Conservation (phyloP, 2,888 invertebrate species). For the Standfussiana lucernea region DNA sequence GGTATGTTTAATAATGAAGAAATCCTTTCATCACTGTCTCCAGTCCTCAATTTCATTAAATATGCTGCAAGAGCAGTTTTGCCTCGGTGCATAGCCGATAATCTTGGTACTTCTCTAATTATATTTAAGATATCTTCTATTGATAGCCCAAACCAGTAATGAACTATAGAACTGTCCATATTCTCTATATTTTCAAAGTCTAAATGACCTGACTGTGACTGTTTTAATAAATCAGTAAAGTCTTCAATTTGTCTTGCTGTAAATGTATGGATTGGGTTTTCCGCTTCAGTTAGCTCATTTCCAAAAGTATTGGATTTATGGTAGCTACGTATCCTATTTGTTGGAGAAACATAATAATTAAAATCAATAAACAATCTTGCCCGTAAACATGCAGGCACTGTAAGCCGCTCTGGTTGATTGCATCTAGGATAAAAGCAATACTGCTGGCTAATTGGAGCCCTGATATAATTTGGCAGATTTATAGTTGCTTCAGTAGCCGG, state of each 20-base stretch:
- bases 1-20: neutral
- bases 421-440: neutral
- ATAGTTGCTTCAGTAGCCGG: neutral
- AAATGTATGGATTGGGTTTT: conserved; percentile 2
- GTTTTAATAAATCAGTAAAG: conserved; percentile 5
- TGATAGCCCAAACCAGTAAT: conserved; percentile 5
- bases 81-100: neutral
- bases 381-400: conserved; percentile 1
- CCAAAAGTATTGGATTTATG: conserved; percentile 8
- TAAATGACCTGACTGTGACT: neutral
- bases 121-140: conserved; percentile 1
- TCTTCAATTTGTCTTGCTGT: neutral
- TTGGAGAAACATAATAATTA: conserved; percentile 8
- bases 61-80: conserved; percentile 15
- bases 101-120: neutral
- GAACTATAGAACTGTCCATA: conserved; percentile 7
- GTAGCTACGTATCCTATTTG: conserved; percentile 1
- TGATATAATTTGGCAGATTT: neutral
- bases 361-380: neutral
- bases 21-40: neutral
- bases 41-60: conserved; percentile 12
- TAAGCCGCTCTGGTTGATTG: conserved; percentile 6
- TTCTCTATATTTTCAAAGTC: conserved; percentile 6
- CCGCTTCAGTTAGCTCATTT: neutral
- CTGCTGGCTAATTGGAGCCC: conserved; percentile 4